These are phyloP conservation scores for Charina bottae DNA, from an alignment of 2,113 vertebrate genomes.

Conservation along the genomic window DNA sequence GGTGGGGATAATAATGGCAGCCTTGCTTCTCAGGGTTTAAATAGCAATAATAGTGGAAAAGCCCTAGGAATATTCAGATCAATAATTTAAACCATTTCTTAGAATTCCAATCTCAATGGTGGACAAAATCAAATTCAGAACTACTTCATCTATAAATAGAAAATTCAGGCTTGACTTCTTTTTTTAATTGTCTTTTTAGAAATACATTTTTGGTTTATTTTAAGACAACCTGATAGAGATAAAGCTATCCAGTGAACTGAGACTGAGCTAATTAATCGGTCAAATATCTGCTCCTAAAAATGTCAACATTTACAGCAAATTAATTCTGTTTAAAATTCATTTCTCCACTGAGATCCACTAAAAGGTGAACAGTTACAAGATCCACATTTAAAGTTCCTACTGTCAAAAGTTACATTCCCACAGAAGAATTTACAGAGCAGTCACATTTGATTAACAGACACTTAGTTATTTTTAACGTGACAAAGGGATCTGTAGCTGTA, in stretches of 20 bases:
- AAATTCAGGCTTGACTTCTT: neutral
- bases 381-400: neutral
- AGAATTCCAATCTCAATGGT: neutral
- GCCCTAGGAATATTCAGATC: neutral
- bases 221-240: neutral
- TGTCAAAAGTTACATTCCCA: neutral
- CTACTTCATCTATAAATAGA: neutral
- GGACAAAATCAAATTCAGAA: neutral
- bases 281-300: neutral
- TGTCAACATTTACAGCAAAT: slow-evolving; percentile 11
- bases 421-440: neutral
- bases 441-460: neutral
- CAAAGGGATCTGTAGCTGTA: neutral
- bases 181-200: neutral
- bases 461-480: neutral
- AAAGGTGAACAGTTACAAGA: neutral
- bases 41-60: neutral
- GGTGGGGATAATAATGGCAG: neutral
- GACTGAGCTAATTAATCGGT: neutral
- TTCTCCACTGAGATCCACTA: neutral
- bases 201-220: neutral
- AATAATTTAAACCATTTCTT: neutral
- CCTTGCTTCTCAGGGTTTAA: neutral
- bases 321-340: slow-evolving; percentile 2
- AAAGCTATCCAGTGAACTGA: neutral